phyloP scores from a whole-genome alignment of 2,888 invertebrate species.

The Ametastegia equiseti region DNA sequence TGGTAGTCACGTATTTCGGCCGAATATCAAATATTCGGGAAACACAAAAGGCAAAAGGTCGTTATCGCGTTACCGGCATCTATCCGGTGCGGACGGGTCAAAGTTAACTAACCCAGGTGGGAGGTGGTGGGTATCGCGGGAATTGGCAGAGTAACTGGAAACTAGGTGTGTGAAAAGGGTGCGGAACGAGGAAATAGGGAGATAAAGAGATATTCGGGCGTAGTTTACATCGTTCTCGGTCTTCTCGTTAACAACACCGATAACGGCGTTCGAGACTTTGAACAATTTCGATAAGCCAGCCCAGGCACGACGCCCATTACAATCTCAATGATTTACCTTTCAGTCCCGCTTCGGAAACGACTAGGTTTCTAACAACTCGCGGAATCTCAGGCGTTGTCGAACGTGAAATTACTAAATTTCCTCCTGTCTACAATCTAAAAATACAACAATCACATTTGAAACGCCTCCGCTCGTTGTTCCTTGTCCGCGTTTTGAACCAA shows the following conservation, averaged over 20 bases:
- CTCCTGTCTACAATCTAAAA: neutral
- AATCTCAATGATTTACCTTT: neutral
- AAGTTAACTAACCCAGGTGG: neutral
- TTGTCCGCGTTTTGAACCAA: too few relatives aligned
- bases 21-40: slow-evolving; percentile 18
- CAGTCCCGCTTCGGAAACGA: neutral
- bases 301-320: neutral
- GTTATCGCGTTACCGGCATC: neutral
- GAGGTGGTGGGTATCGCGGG: neutral
- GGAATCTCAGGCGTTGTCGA: neutral
- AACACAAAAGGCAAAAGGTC: neutral
- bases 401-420: neutral
- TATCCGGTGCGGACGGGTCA: neutral
- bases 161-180: neutral
- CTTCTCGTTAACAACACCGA: neutral
- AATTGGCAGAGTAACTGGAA: too few relatives aligned
- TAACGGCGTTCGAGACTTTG: neutral
- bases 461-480: too few relatives aligned
- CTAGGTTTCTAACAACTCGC: neutral
- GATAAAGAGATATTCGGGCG: neutral
- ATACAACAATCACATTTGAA: neutral
- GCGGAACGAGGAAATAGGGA: too few relatives aligned
- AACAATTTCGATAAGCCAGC: slow-evolving; percentile 1
- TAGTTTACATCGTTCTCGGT: neutral
- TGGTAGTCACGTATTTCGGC: slow-evolving; percentile 6